Conservation (phyloP, 2,113 vertebrate genomes). For the Garra rufa region DNA sequence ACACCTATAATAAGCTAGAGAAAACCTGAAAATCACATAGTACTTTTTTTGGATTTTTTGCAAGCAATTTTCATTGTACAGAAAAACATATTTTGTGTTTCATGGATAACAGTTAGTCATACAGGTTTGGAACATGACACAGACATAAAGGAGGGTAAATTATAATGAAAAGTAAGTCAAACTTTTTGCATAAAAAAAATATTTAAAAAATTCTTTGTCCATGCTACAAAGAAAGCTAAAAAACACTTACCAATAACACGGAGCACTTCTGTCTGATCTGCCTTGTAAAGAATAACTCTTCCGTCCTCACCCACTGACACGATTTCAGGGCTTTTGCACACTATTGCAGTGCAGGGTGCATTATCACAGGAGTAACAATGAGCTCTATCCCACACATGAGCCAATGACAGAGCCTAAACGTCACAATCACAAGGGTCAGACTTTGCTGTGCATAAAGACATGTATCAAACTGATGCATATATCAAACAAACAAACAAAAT, state of each 20-base stretch:
- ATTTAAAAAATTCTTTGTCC: not conserved
- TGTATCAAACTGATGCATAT: not conserved
- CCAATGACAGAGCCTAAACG: constrained; percentile 81
- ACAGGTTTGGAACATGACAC: not conserved
- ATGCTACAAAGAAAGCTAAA: not conserved
- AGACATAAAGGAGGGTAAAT: not conserved
- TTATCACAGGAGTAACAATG: constrained; percentile 82
- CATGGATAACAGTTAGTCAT: not conserved
- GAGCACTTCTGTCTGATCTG: constrained; percentile 83
- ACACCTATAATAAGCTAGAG: not conserved
- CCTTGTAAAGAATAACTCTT: constrained; percentile 88
- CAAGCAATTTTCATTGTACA: not conserved
- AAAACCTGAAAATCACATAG: not conserved
- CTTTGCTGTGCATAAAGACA: not conserved
- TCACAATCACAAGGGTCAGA: not conserved
- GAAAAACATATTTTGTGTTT: not conserved
- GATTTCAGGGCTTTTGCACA: constrained; percentile 91
- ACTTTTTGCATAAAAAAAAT: too few species aligned
- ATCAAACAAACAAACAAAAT: constrained; percentile 25
- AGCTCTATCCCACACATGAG: constrained; percentile 83
- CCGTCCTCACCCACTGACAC: constrained; percentile 94
- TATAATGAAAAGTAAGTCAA: not conserved
- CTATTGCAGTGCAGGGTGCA: constrained; percentile 87
- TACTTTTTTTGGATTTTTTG: too few species aligned
- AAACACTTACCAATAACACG: constrained; percentile 84